Percentiles rank a stretch among this genome's conserved stretches.
phyloP scores from a whole-genome alignment of 2,888 invertebrate genomes.

The Tipula vernalis region DNA sequence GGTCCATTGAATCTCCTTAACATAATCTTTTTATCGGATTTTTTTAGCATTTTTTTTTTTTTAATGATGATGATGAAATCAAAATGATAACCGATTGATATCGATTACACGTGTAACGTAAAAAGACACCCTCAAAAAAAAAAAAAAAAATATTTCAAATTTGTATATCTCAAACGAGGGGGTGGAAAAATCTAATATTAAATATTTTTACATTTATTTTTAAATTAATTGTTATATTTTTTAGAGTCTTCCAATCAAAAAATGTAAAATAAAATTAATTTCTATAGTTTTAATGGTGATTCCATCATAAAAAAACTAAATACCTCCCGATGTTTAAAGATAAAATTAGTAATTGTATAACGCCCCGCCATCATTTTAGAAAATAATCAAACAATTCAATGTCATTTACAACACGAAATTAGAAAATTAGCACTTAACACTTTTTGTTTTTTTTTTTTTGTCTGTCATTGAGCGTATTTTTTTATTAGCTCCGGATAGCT shows the following conservation, averaged over 20 bases:
- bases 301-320: not conserved
- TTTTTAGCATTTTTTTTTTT: not conserved
- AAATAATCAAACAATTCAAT: not conserved
- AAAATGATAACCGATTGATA: not conserved
- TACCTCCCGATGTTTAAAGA: not conserved
- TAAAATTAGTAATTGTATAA: not conserved
- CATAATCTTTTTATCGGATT: not conserved
- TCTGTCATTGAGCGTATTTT: no score
- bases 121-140: not conserved
- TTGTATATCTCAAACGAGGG: not conserved
- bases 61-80: not conserved
- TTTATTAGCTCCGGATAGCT: no score
- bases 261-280: not conserved
- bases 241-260: not conserved
- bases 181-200: not conserved
- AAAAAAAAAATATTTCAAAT: not conserved
- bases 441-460: not conserved
- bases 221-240: not conserved
- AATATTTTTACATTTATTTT: not conserved
- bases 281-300: not conserved
- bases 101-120: not conserved
- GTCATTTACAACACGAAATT: not conserved
- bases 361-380: not conserved
- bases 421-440: not conserved
- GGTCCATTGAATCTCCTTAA: not conserved